phyloP scores from a whole-genome alignment of 2,888 invertebrate genomes.

The Drosophila longiperda region DNA sequence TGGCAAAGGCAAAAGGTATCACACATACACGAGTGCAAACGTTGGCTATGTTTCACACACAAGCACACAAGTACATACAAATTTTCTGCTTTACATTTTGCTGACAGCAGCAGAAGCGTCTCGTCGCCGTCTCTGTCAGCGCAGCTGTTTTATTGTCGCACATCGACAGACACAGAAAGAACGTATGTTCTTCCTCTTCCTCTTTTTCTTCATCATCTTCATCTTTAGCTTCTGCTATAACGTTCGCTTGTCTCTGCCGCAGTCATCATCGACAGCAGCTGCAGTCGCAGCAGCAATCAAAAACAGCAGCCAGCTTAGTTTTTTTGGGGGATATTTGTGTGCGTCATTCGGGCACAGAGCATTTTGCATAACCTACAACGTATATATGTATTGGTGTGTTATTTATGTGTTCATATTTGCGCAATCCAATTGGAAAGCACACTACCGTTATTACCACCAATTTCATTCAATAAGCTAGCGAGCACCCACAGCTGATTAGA shows the following conservation, averaged over 20 bases:
- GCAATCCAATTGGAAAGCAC: slow-evolving; percentile 72
- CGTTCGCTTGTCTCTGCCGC: slow-evolving; percentile 43
- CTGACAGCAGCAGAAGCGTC: slow-evolving; percentile 25
- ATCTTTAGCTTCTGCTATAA: slow-evolving; percentile 12
- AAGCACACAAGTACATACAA: slow-evolving; percentile 15
- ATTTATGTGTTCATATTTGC: slow-evolving; percentile 67
- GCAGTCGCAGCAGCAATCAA: slow-evolving; percentile 30
- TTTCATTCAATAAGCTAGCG: slow-evolving; percentile 64
- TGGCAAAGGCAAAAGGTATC: slow-evolving; percentile 69
- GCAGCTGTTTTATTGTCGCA: slow-evolving; percentile 71
- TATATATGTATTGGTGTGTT: slow-evolving; percentile 31
- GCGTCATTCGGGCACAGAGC: slow-evolving; percentile 68
- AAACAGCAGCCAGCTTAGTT: slow-evolving; percentile 34
- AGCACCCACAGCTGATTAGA: slow-evolving; percentile 64
- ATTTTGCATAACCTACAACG: slow-evolving; percentile 62
- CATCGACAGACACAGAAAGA: slow-evolving; percentile 29
- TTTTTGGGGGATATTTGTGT: slow-evolving; percentile 62
- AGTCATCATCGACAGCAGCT: slow-evolving; percentile 65
- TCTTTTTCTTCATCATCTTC: slow-evolving; percentile 11
- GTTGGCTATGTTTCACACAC: slow-evolving; percentile 11
- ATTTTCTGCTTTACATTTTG: slow-evolving; percentile 23
- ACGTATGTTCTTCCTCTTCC: slow-evolving; percentile 34
- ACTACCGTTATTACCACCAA: slow-evolving; percentile 64
- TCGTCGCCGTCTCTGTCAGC: slow-evolving; percentile 16
- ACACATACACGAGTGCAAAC: slow-evolving; percentile 21